Conservation (phyloP, 2,888 invertebrate species). For the Tetropium fuscum region DNA sequence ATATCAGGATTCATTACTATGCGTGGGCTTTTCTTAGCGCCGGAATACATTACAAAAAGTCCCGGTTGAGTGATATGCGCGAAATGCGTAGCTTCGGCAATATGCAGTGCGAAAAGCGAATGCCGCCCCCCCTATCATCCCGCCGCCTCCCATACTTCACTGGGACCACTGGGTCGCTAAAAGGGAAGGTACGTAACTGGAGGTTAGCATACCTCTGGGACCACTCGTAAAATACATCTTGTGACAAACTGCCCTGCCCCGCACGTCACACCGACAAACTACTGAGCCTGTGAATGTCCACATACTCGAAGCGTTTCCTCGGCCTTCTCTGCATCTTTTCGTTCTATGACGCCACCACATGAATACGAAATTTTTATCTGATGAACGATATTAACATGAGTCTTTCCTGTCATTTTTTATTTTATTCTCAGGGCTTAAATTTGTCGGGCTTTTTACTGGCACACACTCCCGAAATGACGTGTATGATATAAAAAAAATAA, state of each 20-base stretch:
- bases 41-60: constrained; percentile 39
- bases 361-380: constrained; percentile 35
- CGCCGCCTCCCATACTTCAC: constrained; percentile 27
- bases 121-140: constrained; percentile 26
- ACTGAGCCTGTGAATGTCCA: constrained; percentile 36
- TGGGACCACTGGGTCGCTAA: constrained; percentile 59
- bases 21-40: constrained; percentile 33
- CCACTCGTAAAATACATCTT: constrained; percentile 65
- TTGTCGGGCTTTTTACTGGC: too few relatives aligned
- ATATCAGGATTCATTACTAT: constrained; percentile 39
- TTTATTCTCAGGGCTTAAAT: neutral
- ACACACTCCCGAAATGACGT: too few relatives aligned
- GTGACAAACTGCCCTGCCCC: constrained; percentile 60
- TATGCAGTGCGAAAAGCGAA: constrained; percentile 36
- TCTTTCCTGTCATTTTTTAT: constrained; percentile 6
- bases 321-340: constrained; percentile 32
- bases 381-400: constrained; percentile 7
- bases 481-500: too few relatives aligned
- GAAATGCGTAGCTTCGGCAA: constrained; percentile 22
- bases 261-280: constrained; percentile 28
- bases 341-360: constrained; percentile 28
- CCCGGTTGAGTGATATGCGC: constrained; percentile 38
- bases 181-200: constrained; percentile 66
- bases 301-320: constrained; percentile 33
- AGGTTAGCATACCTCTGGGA: constrained; percentile 66